A percentile compares a stretch with the other conserved stretches of the same genome.
phyloP scores from a whole-genome alignment of 2,113 vertebrate species.

The Podilymbus podiceps region DNA sequence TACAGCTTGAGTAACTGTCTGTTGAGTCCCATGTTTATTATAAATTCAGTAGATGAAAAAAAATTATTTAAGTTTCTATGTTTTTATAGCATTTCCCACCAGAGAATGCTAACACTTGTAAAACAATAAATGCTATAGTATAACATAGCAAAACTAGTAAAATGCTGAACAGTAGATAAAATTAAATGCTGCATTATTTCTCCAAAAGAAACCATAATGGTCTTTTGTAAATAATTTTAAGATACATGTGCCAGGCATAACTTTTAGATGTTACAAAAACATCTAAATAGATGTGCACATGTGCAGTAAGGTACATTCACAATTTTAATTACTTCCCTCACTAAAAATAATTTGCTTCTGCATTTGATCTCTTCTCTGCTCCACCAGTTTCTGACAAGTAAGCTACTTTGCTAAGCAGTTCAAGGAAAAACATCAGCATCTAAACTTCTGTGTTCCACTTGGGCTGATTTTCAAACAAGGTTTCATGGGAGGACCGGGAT shows the following conservation, averaged over 20 bases:
- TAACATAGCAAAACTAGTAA: constrained; percentile 19
- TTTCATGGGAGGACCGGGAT: neutral
- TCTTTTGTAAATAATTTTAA: too few relatives aligned
- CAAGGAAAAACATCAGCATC: neutral
- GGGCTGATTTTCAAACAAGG: neutral
- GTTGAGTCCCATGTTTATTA: constrained; percentile 25
- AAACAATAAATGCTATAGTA: constrained; percentile 34
- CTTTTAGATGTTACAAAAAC: neutral
- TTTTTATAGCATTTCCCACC: constrained; percentile 47
- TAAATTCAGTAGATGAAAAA: constrained; percentile 56
- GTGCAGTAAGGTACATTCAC: neutral
- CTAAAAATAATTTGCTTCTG: neutral
- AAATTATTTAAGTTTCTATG: constrained; percentile 25
- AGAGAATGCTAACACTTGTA: constrained; percentile 25
- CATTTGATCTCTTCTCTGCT: neutral
- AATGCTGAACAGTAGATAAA: constrained; percentile 46
- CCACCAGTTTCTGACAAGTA: neutral
- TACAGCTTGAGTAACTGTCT: constrained; percentile 37
- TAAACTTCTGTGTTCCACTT: neutral
- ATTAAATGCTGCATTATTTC: too few relatives aligned
- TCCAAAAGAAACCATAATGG: too few relatives aligned
- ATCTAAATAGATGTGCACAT: neutral
- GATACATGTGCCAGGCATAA: neutral
- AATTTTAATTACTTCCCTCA: neutral
- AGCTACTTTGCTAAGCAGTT: neutral